Evolutionary conservation across 1,140 invertebrate genomes (phyloP).

Genomic region (Leptinotarsa texana): DNA sequence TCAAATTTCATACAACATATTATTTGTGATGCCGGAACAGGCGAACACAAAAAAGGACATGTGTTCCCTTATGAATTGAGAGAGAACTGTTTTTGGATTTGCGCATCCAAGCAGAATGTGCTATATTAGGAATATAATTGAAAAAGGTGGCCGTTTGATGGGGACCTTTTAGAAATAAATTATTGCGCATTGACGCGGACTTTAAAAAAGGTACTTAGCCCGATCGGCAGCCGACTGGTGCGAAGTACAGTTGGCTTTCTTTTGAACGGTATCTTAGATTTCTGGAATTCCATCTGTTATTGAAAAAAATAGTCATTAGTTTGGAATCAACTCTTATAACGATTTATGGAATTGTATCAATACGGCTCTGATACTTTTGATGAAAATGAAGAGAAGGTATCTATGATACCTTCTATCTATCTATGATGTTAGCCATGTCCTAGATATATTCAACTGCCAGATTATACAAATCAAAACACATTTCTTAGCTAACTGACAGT

Average conservation of each 20-base stretch:
- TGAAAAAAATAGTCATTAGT: background rate
- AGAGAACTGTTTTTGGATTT: constrained; percentile 52
- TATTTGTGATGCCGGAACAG: background rate
- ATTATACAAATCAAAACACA: no score
- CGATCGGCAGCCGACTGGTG: background rate
- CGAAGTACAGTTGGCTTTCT: background rate
- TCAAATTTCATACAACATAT: constrained; percentile 2
- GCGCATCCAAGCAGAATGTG: constrained; percentile 51
- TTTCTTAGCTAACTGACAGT: no score
- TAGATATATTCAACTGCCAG: no score
- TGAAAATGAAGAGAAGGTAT: no score
- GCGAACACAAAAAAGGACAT: constrained; percentile 35
- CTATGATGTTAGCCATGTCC: no score
- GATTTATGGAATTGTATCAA: background rate
- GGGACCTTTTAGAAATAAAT: constrained; percentile 49
- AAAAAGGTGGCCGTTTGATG: constrained; percentile 53
- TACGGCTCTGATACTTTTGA: no score
- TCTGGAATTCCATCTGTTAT: constrained; percentile 2
- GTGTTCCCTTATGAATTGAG: constrained; percentile 45
- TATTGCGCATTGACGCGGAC: constrained; percentile 52
- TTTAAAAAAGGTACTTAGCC: constrained; percentile 2
- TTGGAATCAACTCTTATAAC: background rate
- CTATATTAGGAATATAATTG: constrained; percentile 55
- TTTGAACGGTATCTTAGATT: background rate
- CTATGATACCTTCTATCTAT: no score